Evolutionary conservation across 2,113 vertebrate genomes (phyloP).

Genomic region (Otus sunia): DNA sequence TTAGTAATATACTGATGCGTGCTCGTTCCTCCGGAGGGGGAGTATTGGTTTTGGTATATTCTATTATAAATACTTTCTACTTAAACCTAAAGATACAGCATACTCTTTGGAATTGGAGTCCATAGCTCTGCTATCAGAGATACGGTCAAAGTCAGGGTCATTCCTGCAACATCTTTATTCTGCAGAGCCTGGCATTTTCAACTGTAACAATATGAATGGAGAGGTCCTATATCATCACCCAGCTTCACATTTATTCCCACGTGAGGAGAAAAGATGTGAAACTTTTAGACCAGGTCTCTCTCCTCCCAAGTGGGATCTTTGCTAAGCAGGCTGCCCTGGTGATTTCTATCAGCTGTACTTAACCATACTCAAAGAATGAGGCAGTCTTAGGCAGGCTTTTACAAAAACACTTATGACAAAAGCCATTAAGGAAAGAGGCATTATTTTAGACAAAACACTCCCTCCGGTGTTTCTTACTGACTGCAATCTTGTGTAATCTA

Average conservation of each 20-base stretch:
- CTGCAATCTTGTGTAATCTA: not conserved
- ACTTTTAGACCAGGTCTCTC: not conserved
- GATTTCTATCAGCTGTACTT: not conserved
- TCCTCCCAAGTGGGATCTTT: not conserved
- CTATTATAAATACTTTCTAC: not conserved
- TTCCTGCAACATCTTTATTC: not conserved
- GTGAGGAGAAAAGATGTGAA: not conserved
- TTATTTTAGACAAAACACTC: not conserved
- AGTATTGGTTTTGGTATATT: not conserved
- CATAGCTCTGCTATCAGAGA: not conserved
- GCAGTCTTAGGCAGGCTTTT: not conserved
- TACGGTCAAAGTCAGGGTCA: not conserved
- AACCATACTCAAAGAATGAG: rapidly evolving
- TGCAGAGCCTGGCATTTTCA: not conserved
- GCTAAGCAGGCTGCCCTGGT: not conserved
- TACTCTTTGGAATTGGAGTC: not conserved
- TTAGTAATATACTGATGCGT: not conserved
- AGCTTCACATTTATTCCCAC: not conserved
- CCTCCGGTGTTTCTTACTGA: not conserved
- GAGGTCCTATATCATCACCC: not conserved
- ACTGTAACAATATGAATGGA: not conserved
- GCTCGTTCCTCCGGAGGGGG: not conserved
- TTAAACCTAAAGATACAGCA: not conserved
- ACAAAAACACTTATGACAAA: not conserved
- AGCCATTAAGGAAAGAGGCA: not conserved